phyloP scores from a whole-genome alignment of 2,113 vertebrate genomes.

The Mungos mungo region DNA sequence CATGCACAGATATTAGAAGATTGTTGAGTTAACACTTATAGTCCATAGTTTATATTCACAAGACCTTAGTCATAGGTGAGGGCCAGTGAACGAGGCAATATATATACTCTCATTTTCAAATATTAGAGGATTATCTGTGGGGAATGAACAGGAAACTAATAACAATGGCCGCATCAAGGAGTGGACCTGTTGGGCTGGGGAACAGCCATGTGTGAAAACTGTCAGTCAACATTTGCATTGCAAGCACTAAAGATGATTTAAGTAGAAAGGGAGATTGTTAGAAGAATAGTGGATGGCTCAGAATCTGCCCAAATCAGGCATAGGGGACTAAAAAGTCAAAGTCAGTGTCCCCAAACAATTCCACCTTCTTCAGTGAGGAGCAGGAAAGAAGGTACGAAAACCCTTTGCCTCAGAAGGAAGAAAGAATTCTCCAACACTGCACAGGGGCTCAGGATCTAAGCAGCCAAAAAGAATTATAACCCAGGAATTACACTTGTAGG shows the following conservation, averaged over 20 bases:
- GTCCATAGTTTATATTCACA: neutral
- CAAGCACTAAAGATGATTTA: neutral
- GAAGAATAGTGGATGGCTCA: neutral
- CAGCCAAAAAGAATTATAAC: neutral
- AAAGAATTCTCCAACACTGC: neutral
- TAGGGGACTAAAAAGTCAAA: neutral
- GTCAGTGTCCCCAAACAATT: neutral
- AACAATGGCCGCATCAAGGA: neutral
- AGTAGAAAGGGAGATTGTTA: neutral
- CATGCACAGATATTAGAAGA: neutral
- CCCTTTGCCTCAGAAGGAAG: neutral
- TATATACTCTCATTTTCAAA: neutral
- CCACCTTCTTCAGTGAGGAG: neutral
- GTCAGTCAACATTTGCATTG: neutral
- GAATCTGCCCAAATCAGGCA: neutral
- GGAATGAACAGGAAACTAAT: neutral
- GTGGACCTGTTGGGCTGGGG: neutral
- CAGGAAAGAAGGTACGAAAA: neutral
- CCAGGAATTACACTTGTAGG: neutral
- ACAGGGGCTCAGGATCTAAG: neutral
- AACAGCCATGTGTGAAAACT: neutral
- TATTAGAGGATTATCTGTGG: neutral
- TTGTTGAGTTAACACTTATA: neutral
- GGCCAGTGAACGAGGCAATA: neutral
- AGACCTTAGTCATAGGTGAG: neutral